A percentile compares a stretch with the other conserved stretches of the same genome.
phyloP scores from a whole-genome alignment of 2,113 vertebrate genomes.

The Oreochromis spilurus region DNA sequence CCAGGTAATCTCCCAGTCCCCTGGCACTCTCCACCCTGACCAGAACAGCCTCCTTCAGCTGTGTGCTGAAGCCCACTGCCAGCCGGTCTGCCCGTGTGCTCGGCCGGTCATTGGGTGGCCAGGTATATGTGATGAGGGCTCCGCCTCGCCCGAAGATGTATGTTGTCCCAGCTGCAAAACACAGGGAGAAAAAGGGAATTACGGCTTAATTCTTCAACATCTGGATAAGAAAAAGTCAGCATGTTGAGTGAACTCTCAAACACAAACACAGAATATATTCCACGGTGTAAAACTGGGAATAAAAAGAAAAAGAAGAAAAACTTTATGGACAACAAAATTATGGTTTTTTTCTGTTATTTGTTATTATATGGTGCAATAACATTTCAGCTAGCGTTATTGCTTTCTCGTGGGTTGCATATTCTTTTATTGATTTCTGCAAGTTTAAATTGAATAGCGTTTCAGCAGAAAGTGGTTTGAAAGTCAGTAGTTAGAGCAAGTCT shows the following conservation, averaged over 20 bases:
- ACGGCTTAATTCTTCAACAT: background rate
- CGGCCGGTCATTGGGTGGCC: constrained; percentile 91
- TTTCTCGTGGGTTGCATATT: background rate
- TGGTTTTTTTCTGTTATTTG: background rate
- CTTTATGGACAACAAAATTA: background rate
- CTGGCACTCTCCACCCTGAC: constrained; percentile 90
- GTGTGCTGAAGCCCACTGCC: constrained; percentile 92
- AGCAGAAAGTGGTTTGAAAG: background rate
- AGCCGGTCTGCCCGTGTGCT: constrained; percentile 92
- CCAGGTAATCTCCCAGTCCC: constrained; percentile 88
- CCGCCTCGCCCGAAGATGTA: constrained; percentile 92
- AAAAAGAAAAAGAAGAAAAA: background rate
- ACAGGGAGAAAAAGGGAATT: constrained; percentile 7
- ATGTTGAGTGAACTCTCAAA: background rate
- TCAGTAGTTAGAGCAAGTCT: background rate
- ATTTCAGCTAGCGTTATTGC: background rate
- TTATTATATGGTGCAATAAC: background rate
- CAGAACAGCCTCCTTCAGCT: constrained; percentile 86
- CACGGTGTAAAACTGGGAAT: accelerated
- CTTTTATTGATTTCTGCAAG: background rate
- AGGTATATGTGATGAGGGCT: constrained; percentile 91
- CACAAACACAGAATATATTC: background rate
- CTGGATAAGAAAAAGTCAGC: background rate
- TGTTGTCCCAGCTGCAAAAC: constrained; percentile 85
- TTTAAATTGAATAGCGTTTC: background rate